Evolutionary conservation across 2,113 vertebrate species (phyloP).

Genomic region (Echinops telfairi): DNA sequence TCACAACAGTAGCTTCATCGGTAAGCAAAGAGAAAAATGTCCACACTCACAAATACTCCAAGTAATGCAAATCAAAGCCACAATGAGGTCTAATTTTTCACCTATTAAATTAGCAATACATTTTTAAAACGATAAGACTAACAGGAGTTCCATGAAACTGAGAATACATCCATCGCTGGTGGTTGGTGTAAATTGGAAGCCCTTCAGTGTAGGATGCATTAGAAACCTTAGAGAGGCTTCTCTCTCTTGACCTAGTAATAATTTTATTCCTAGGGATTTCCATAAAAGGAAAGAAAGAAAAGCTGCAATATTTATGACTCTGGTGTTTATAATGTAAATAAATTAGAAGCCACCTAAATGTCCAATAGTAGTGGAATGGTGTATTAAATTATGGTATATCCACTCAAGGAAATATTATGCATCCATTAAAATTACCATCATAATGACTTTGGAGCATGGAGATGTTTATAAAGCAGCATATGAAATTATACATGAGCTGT

Average conservation of each 20-base stretch:
- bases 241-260: conserved; percentile 64
- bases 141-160: conserved; percentile 55
- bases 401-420: conserved; percentile 60
- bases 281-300: conserved; percentile 64
- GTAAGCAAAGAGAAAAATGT: conserved; percentile 48
- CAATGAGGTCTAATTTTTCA: conserved; percentile 75
- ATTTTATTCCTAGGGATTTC: conserved; percentile 62
- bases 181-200: conserved; percentile 75
- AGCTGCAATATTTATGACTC: conserved; percentile 44
- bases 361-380: conserved; percentile 10
- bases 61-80: conserved; percentile 79
- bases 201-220: conserved; percentile 71
- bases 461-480: conserved; percentile 58
- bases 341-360: conserved; percentile 22
- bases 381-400: conserved; percentile 63
- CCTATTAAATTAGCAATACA: conserved; percentile 81
- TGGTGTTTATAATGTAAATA: conserved; percentile 32
- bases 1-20: conserved; percentile 53
- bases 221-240: conserved; percentile 70
- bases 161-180: conserved; percentile 52
- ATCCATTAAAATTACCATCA: conserved; percentile 71
- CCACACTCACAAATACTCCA: conserved; percentile 65
- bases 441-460: conserved; percentile 51
- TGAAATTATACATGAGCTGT: conserved; percentile 72
- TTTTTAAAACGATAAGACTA: conserved; percentile 71